These are phyloP conservation scores for Dicranocentrus wangi DNA, from an alignment of 2,888 invertebrate species.

Conservation along the genomic window DNA sequence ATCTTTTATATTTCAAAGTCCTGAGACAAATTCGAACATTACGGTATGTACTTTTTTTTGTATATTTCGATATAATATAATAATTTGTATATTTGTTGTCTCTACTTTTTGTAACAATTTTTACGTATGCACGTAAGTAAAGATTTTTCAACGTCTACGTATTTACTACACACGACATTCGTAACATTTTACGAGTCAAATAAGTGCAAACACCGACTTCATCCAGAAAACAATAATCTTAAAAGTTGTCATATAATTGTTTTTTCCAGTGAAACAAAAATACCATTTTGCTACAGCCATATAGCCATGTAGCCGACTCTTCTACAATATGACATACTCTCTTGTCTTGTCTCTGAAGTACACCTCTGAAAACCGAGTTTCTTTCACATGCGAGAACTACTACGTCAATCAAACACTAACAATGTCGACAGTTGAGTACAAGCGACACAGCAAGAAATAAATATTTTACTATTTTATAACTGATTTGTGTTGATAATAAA, in stretches of 20 bases:
- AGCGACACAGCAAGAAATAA: conserved; percentile 36
- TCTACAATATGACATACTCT: no score
- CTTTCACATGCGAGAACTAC: no score
- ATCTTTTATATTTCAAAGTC: conserved; percentile 13
- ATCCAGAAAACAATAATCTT: no score
- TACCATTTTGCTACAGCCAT: no score
- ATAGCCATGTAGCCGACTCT: no score
- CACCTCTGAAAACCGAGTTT: no score
- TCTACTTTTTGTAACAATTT: background rate
- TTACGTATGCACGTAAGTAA: background rate
- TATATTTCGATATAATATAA: background rate
- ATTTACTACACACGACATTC: no score
- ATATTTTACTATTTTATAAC: background rate
- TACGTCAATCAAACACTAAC: conserved; percentile 12
- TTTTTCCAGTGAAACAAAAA: no score
- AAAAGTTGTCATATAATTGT: no score
- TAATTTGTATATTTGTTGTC: background rate
- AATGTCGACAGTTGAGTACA: conserved; percentile 16
- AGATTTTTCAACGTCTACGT: background rate
- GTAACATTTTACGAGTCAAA: no score
- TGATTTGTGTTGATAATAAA: background rate
- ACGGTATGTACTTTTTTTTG: background rate
- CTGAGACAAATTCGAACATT: conserved; percentile 63
- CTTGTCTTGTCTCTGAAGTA: no score
- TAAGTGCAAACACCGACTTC: no score